phyloP scores from a whole-genome alignment of 2,113 vertebrate species.

The Opisthocomus hoazin region DNA sequence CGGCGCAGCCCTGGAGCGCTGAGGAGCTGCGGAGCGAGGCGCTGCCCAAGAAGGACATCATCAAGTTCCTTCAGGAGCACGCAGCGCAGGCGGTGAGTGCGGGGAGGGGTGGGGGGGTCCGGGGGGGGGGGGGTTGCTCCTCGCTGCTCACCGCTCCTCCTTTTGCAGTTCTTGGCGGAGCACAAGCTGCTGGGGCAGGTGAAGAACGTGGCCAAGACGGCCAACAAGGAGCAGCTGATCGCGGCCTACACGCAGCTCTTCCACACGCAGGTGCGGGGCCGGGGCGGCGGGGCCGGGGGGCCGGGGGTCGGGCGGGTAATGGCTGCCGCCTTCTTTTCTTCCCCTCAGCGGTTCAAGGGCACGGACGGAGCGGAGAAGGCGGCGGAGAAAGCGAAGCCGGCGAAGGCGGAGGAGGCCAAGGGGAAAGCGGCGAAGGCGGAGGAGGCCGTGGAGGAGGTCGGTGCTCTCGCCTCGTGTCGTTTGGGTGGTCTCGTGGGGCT shows the following conservation, averaged over 20 bases:
- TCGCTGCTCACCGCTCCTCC: rapidly evolving
- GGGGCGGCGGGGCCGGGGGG: rapidly evolving
- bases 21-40: constrained; percentile 91
- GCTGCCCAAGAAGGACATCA: constrained; percentile 90
- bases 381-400: constrained; percentile 79
- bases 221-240: constrained; percentile 91
- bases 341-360: constrained; percentile 85
- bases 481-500: rapidly evolving
- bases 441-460: constrained; percentile 84
- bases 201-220: constrained; percentile 93
- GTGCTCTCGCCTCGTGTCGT: rapidly evolving
- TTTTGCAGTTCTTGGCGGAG: constrained; percentile 87
- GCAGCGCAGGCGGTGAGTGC: constrained; percentile 84
- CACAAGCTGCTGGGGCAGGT: constrained; percentile 92
- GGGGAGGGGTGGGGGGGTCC: too few relatives aligned
- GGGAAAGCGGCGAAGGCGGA: constrained; percentile 79
- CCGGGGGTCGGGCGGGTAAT: rapidly evolving
- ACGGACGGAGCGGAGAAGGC: constrained; percentile 79
- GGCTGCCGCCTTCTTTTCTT: neutral
- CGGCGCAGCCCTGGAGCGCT: constrained; percentile 80
- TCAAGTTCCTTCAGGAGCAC: constrained; percentile 91
- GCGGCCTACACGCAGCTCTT: constrained; percentile 89
- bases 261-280: constrained; percentile 77
- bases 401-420: constrained; percentile 82
- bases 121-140: rapidly evolving